Base-by-base conservation (phyloP, 2,113 vertebrate genomes). In the Indicator indicator region DNA sequence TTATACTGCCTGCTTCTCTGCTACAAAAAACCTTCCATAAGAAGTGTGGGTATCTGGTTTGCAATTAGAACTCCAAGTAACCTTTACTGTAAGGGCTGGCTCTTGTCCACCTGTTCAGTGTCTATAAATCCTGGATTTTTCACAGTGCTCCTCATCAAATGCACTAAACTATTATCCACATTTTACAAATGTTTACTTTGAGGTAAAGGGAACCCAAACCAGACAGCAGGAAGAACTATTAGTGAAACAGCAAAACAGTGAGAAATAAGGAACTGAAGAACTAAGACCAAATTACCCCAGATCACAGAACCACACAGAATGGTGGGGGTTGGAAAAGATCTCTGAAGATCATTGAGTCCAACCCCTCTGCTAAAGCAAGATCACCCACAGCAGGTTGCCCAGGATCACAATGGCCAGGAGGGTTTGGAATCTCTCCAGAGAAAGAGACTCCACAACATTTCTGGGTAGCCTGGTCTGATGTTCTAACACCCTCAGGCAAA, bases 31-130 rank as follows among this genome's bases (percentile, higher is more conserved):
- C 4, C 23, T 70, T 48, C 36, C 36, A 5, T 15, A 60, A 27
- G 17, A 38, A 50, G 3, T 12, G 13, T 27, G 24, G 1, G 0
- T 24, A 6, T 27, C 8, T 1, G 3, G 7, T 76, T 81, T 42
- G n/a, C 12, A 27, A 8, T 23, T 46, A 81, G 17, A 64, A 30
- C 26, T 54, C 24, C 0, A 7, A 9, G 8, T 36, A 54, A 33
- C 40, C 64, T 46, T 54, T 36, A 40, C 16, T 46, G 15, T 38
- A 59, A 60, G n/a, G 81, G 30, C 21, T 52, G 27, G 21, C 42
- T 91, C 14, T 42, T 36, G 12, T 6, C 55, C 24, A 20, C n/a
- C 2, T 7, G 16, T 19, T 13, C 28, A 28, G 19, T 26, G 16
- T 5, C 63, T 14, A 36, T 36, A 48, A 46, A 55, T 9, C 12